Base-by-base conservation (phyloP, 2,113 vertebrate species). In the Tenebrosternarchus preto region DNA sequence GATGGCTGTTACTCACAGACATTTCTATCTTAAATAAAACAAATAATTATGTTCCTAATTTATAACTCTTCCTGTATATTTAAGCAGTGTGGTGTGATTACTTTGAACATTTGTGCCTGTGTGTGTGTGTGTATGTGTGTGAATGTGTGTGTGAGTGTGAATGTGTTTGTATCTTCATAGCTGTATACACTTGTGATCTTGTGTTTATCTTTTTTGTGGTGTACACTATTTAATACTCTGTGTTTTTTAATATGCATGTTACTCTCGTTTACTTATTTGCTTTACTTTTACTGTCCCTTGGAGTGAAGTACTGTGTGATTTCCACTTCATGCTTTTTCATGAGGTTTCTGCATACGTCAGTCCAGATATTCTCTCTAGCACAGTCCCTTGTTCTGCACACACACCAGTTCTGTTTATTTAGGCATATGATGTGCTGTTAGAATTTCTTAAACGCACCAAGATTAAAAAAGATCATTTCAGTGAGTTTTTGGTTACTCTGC, bases 391-490 rank as follows among this genome's bases (percentile, higher is more conserved):
- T 27, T 63, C 22, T 60, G 7, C 15, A 6, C 3, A 6, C 16
- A 27, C 4, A 25, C 2, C 4, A 3, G 4, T 66, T 31, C 19
- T 22, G 24, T 75, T 31, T 61, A 33, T 75, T n/a, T 63, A 43
- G 33, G 63, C 59, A 60, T 33, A 50, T 63, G 24, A 9, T 50
- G 27, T 4, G 17, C 17, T 29, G 50, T 17, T 55, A 79, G 46
- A 60, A 12, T 16, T 72, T 2, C 5, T 9, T 72, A 63, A 55
- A 8, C n/a, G n/a, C 70, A 80, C 29, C n/a, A 39, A 31, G 50
- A 66, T 73, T 80, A 57, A 80, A 64, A 9, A 20, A 8, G 43
- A 50, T 50, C 43, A 50, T 12, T 50, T 12, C 43, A 50, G 43
- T 15, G n/a, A n/a, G 0, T 1, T 39, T 31, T 36, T 20, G n/a